Percentiles rank a stretch among this genome's conserved stretches.
These are phyloP conservation scores for zebrafish (Danio rerio) DNA, from an alignment of 2,113 vertebrate species.

Conservation along the genomic window DNA sequence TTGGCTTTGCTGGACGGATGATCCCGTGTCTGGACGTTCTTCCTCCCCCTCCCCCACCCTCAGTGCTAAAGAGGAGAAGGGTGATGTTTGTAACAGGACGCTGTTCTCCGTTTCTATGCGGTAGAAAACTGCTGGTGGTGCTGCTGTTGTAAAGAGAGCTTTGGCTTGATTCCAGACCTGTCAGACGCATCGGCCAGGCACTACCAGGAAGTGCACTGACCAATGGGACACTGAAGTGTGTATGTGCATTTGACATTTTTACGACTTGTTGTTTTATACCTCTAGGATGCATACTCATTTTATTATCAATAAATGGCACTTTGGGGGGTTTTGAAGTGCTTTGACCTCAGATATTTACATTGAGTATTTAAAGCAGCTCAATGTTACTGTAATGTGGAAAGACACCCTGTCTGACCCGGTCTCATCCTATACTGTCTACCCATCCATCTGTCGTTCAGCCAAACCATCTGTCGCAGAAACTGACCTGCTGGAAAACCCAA, in stretches of 20 bases:
- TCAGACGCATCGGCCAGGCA: constrained; percentile 69
- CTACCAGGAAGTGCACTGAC: constrained; percentile 70
- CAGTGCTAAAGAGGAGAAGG: constrained; percentile 35
- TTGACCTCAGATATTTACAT: neutral
- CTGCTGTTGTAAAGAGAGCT: constrained; percentile 41
- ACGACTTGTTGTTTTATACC: neutral
- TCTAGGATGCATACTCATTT: neutral
- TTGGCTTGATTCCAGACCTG: constrained; percentile 54
- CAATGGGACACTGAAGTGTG: constrained; percentile 41
- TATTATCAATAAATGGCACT: neutral
- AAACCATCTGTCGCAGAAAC: constrained; percentile 56
- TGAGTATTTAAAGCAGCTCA: neutral
- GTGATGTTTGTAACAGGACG: constrained; percentile 55
- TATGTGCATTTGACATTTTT: neutral
- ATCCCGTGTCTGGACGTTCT: constrained; percentile 59
- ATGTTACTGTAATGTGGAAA: neutral
- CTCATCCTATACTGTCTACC: constrained; percentile 30
- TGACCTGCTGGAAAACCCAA: constrained; percentile 14
- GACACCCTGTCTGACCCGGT: constrained; percentile 6
- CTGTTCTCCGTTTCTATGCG: constrained; percentile 51
- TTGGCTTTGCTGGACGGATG: constrained; percentile 29
- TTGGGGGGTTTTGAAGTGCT: neutral
- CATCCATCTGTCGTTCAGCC: constrained; percentile 53
- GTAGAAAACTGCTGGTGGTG: constrained; percentile 50
- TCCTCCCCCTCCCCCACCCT: constrained; percentile 30